Evolutionary conservation across 2,888 invertebrate genomes (phyloP).

Genomic region (Drosophila phalerata): DNA sequence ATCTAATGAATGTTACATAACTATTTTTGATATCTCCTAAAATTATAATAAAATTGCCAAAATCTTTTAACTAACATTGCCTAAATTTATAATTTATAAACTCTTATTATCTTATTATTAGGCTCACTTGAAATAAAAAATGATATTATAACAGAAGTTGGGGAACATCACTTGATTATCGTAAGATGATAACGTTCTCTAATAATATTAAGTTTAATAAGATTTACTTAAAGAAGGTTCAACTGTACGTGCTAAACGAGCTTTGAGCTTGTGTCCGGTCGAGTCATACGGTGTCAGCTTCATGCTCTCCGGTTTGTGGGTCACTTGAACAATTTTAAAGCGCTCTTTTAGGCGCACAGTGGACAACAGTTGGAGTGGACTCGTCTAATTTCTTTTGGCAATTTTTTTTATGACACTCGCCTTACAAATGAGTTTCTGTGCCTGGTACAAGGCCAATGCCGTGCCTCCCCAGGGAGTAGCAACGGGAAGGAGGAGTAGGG

Average conservation of each 20-base stretch:
- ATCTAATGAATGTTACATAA: too few species aligned
- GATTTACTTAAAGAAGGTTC: neutral
- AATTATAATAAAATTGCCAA: too few species aligned
- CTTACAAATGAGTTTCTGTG: slow-evolving; percentile 74
- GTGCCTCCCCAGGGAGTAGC: slow-evolving; percentile 41
- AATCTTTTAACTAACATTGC: too few species aligned
- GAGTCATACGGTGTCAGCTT: slow-evolving; percentile 2
- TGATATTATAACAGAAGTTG: neutral
- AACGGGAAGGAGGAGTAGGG: neutral
- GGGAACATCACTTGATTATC: neutral
- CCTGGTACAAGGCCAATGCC: slow-evolving; percentile 58
- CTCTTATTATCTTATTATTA: too few species aligned
- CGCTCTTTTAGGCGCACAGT: slow-evolving; percentile 53
- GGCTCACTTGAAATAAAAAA: neutral
- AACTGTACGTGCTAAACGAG: slow-evolving; percentile 23
- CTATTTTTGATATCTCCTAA: too few species aligned
- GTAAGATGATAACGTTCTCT: neutral
- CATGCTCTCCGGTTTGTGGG: neutral
- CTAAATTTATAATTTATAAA: too few species aligned
- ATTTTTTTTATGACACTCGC: slow-evolving; percentile 66
- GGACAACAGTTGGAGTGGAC: slow-evolving; percentile 31
- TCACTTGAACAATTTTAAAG: slow-evolving; percentile 59
- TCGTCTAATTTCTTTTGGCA: slow-evolving; percentile 66
- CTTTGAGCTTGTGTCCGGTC: slow-evolving; percentile 1
- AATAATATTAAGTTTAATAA: neutral